Base-by-base conservation (phyloP, 2,797 vertebrate genomes). In the Vespertilio murinus region DNA sequence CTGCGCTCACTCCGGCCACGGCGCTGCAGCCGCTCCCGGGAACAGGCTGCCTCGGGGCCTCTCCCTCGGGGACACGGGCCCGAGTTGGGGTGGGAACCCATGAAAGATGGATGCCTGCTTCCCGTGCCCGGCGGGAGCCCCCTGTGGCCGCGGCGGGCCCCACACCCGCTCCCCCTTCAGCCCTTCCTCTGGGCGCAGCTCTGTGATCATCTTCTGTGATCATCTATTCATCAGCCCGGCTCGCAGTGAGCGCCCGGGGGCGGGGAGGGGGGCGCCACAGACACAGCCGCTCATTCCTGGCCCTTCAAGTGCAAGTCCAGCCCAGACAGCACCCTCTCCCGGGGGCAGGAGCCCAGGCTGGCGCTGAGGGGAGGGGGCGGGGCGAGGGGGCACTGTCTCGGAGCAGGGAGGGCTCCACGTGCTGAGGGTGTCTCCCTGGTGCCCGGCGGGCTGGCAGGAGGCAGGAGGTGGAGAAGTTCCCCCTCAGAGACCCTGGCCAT, bases 191-290 rank as follows among this genome's bases (percentile, higher is more conserved):
- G 30, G 0, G 40, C 59, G 7, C 30, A 73, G 20, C 22, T 42
- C 12, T 0, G 0, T 49, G 45, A n/a, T 20, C 42, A 1, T 1
- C 0, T 2, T 42, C 12, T 0, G 0, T 49, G 45, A n/a, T 20
- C 42, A 1, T 1, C 0, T 2, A 7, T 65, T 47, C 25, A 40
- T 75, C 91, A 30, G 47, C n/a, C 25, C 20, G 8, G 25, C 54
- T 14, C 45, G 42, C 52, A 35, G 85, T 3, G 52, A 92, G 23
- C 52, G 5, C 10, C 54, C 2, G 17, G 18, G 52, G 52, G 18
- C 18, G 52, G 5, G 54, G 42, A 22, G 35, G 11, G 2, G 52
- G 33, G n/a, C 4, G 25, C 88, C 54, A 11, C 0, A 0, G 20
- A 10, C 2, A 5, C 5, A 25, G 8, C 16, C 13, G 0, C 42